Percentiles rank a stretch among this genome's conserved stretches.
phyloP scores from a whole-genome alignment of 2,113 vertebrate genomes.

The Neoarius graeffei region DNA sequence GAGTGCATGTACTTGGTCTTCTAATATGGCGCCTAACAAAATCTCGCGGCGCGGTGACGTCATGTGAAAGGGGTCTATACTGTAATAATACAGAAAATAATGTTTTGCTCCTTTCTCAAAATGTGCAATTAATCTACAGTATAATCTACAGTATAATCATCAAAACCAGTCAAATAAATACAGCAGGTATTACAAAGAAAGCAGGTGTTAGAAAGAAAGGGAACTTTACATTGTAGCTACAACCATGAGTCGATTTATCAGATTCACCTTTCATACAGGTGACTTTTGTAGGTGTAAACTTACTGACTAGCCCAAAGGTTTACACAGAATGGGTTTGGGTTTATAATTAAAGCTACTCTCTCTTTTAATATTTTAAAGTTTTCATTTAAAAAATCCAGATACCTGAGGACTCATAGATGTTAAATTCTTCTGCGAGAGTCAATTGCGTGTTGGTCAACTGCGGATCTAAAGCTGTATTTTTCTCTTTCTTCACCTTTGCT shows the following conservation, averaged over 20 bases:
- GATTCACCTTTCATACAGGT: background rate
- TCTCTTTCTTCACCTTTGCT: slow-evolving; percentile 68
- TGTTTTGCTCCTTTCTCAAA: no score
- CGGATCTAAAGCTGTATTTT: slow-evolving; percentile 70
- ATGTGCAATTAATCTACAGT: no score
- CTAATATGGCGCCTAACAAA: no score
- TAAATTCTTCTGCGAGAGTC: slow-evolving; percentile 79
- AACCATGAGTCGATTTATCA: background rate
- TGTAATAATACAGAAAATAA: no score
- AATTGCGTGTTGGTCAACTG: slow-evolving; percentile 76
- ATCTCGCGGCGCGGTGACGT: no score
- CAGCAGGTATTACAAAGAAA: background rate
- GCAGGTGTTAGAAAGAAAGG: no score
- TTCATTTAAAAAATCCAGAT: slow-evolving; percentile 47
- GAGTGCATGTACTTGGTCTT: no score
- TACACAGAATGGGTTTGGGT: background rate
- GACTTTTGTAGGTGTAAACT: background rate
- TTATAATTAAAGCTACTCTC: background rate
- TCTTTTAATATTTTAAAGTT: background rate
- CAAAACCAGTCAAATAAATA: background rate
- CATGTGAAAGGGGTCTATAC: no score
- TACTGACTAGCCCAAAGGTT: background rate
- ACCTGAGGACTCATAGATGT: slow-evolving; percentile 78
- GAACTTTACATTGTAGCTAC: background rate
- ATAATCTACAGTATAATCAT: no score